Conservation (phyloP, 1,140 invertebrate species). For the Cydia splendana region DNA sequence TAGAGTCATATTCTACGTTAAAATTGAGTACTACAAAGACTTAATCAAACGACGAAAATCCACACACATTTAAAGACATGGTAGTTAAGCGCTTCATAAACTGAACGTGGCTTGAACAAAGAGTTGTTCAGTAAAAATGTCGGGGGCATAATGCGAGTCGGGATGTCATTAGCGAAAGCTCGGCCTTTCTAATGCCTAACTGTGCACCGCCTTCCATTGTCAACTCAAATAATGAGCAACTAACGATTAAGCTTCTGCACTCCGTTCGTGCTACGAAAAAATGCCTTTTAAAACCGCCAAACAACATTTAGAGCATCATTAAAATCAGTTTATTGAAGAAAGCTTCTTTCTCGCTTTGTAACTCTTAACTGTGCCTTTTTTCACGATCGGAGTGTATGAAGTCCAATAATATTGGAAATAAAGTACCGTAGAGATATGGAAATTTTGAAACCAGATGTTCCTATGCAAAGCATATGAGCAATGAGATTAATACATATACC, state of each 20-base stretch:
- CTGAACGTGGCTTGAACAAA: constrained; percentile 57
- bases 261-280: constrained; percentile 50
- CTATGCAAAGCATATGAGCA: no score
- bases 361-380: constrained; percentile 21
- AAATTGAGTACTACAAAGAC: not conserved
- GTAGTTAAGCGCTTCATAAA: constrained; percentile 38
- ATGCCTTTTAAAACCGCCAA: constrained; percentile 49
- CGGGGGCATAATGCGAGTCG: constrained; percentile 48
- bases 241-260: constrained; percentile 60
- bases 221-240: constrained; percentile 69
- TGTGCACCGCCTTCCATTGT: constrained; percentile 71
- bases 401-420: not conserved
- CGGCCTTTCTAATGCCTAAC: constrained; percentile 77
- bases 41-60: constrained; percentile 25
- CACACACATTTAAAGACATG: constrained; percentile 31
- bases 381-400: not conserved
- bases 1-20: not conserved
- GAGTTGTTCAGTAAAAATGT: constrained; percentile 66
- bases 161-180: constrained; percentile 72
- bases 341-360: constrained; percentile 22
- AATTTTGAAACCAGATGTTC: no score
- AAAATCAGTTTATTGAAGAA: constrained; percentile 32
- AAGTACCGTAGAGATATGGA: no score
- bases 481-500: no score
- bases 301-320: constrained; percentile 35